Base-by-base conservation (phyloP, 2,888 invertebrate genomes). In the Biston stratarius region DNA sequence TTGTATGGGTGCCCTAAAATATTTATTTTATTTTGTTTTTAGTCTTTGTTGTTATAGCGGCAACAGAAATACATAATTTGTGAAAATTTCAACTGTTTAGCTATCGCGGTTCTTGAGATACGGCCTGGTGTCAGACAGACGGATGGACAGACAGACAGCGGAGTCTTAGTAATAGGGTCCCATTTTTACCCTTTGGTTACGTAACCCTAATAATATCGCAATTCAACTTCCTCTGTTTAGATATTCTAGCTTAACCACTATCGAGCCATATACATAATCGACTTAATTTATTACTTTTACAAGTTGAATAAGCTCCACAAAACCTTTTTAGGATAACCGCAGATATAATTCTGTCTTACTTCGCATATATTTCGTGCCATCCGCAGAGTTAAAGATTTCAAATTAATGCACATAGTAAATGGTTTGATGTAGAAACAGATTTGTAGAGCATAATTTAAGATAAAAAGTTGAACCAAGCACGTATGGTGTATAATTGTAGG, bases 321-420 rank as follows among this genome's bases (percentile, higher is more conserved):
- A 48, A 7, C 67, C 67, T 34, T 67, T 67, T 62, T 53, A 34
- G 67, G 61, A 58, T 9, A 51, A 24, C 57, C 24, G 10, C 15
- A 53, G 57, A 59, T 53, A 62, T 15, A 52, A 15, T 53, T 62
- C 57, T 12, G 40, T 42, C 52, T 61, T 66, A 61, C 52, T 34
- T 59, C 38, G 62, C 53, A 53, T 58, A 36, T 52, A 52, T 61
- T 61, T 53, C 57, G 48, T 34, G 40, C 58, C 61, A 51, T 49
- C 49, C 14, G 10, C 24, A 62, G 47, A 53, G 34, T 60, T 52
- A 60, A 38, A 38, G 33, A 57, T 61, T 61, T 57, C 52, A 66
- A 61, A 61, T 67, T 52, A 53, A 62, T 67, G 67, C 55, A 62
- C 62, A 62, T 67, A 67, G 52, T 62, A 67, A 62, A 61, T 62